Conservation (phyloP, 2,888 invertebrate species). For the Arctia plantaginis region DNA sequence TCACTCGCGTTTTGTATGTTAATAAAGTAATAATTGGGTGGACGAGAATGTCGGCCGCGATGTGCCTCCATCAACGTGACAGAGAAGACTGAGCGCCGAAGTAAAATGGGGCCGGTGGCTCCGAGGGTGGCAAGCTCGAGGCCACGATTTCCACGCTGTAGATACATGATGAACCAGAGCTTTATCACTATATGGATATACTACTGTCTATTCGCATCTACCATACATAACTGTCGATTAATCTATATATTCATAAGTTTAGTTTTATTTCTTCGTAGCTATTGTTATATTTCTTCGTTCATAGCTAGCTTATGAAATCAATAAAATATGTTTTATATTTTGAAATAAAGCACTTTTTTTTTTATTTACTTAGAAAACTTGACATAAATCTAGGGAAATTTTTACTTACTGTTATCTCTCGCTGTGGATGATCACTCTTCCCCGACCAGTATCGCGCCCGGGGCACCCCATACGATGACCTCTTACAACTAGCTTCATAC, state of each 20-base stretch:
- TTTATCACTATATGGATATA: conserved; percentile 24
- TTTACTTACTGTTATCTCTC: conserved; percentile 57
- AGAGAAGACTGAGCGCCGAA: conserved; percentile 73
- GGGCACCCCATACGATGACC: conserved; percentile 77
- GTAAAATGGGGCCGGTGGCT: conserved; percentile 63
- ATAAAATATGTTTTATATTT: neutral
- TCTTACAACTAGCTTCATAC: conserved; percentile 54
- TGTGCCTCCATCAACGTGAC: conserved; percentile 65
- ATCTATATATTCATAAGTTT: neutral
- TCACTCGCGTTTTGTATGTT: conserved; percentile 73
- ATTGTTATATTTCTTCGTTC: neutral
- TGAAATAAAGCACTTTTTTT: too few species aligned
- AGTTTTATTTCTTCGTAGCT: neutral
- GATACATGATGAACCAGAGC: conserved; percentile 34
- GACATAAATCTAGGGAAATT: conserved; percentile 51
- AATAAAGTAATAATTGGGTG: conserved; percentile 57
- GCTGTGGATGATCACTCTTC: conserved; percentile 78
- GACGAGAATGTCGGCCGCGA: conserved; percentile 50
- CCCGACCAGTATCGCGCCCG: conserved; percentile 75
- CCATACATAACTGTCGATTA: neutral
- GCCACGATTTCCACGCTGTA: conserved; percentile 53
- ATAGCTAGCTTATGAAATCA: neutral
- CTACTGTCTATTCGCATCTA: neutral
- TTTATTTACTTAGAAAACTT: neutral
- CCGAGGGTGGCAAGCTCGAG: conserved; percentile 69